Base-by-base conservation (phyloP, 92 coral and sea anemone species). In the Nematostella vectensis region DNA sequence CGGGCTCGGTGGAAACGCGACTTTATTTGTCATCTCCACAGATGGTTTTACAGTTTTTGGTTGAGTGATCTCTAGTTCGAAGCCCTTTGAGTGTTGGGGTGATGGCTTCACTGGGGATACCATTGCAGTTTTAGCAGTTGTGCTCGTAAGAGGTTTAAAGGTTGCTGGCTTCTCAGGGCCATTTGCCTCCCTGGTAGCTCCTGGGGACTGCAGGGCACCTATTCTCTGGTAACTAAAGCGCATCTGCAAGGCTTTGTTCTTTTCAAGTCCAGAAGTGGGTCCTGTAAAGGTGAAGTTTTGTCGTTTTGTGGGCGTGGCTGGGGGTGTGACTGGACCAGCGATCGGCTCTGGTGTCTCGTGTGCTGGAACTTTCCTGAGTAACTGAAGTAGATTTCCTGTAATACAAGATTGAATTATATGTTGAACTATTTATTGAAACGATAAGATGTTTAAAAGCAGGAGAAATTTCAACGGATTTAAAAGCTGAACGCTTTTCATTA, bases 241-340 rank as follows among this genome's bases (percentile, higher is more conserved):
- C 55, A 66, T 26, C 31, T 66, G 62, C 24, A 66, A 24, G 28
- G 25, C 47, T 13, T n/a, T 3, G 24, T 58, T 39, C 2, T 1
- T 22, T 15, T 40, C 12, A 16, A 33, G 2, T 11, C n/a, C 17
- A 22, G 51, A 45, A 4, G 51, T 4, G 51, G 18, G 18, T 6
- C 51, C 51, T n/a, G n/a, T n/a, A n/a, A n/a, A n/a, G 18, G 9
- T 22, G 18, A 19, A 19, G 18, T 45, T 11, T 17, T 22, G 48
- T 47, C 62, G 17, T 43, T 29, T 27, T 65, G 70, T 12, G 33
- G 63, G 3, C 66, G 68, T 19, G 59, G 75, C 12, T 66, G 54
- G 47, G 33, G 73, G 54, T 57, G 68, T 33, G 52, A 39, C 43
- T 37, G 62, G 22, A 56, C 54, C 54, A 51, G 36, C 4, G 61